Evolutionary conservation across 2,888 invertebrate species (phyloP), one percentile per base, ranked within the genome.

Genomic region (Odiellus spinosus): DNA sequence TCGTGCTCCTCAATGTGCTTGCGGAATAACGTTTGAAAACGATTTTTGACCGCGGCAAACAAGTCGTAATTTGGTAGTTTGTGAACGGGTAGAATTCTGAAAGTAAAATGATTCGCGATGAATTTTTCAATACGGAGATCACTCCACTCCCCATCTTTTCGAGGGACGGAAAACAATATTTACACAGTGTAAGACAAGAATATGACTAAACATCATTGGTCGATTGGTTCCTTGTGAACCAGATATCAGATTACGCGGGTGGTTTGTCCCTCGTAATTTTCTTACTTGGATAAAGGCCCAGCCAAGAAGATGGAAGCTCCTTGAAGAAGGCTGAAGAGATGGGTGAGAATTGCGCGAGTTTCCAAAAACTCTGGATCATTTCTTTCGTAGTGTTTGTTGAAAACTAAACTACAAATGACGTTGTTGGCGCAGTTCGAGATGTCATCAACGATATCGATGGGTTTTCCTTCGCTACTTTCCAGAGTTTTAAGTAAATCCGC

Each of bases 391-490:
- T 45, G 40, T n/a, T 42, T 45, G 17, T 38, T 17, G n/a, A 45
- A 49, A 12, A 49, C 36, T 15, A 51, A 32, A 6, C 43, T 42
- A 17, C 38, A 20, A 15, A 51, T 46, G 18, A 46, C 36, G 14
- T 42, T 51, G 18, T 26, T 46, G n/a, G 48, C 39, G 3, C 32
- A 42, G 15, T 51, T 36, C 0, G 76, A 71, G 35, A 76, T 65
- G 47, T 77, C 75, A 38, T 80, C 72, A 1, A 70, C 63, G 10
- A 63, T 64, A 18, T 48, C 38, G 15, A 18, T 15, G 4, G 48
- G 44, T 26, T 26, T 10, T 11, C 41, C 46, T 2, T 51, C 33
- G 1, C 39, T 32, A 21, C 46, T 44, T 1, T 53, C 48, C 14
- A 51, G 5, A n/a, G 47, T 48, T 11, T 41, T 19, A 5, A 46